Evolutionary conservation across 2,113 vertebrate genomes (phyloP).

Genomic region (Solenodon paradoxus): DNA sequence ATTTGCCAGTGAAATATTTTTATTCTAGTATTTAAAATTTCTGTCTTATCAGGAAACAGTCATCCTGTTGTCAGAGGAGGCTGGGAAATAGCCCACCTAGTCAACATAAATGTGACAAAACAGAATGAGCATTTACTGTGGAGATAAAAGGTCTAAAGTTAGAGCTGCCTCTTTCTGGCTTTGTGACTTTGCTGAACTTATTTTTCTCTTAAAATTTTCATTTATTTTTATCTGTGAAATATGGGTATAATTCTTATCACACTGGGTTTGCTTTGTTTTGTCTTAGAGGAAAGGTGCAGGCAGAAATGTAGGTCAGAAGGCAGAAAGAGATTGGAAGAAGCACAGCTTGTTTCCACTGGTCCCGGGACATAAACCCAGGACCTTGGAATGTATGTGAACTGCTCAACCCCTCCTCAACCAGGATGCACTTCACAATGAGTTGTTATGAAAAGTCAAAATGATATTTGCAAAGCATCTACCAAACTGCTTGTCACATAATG

Average conservation of each 20-base stretch:
- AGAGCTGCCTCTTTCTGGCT: not conserved
- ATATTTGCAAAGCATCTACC: not conserved
- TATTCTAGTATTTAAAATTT: not conserved
- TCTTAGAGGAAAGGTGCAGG: too few relatives aligned
- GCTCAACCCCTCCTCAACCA: too few relatives aligned
- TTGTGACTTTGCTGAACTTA: not conserved
- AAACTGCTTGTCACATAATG: not conserved
- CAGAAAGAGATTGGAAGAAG: too few relatives aligned
- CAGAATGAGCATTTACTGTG: not conserved
- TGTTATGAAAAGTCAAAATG: not conserved
- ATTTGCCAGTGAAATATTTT: not conserved
- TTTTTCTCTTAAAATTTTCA: not conserved
- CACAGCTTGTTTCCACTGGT: too few relatives aligned
- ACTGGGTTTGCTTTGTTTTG: too few relatives aligned
- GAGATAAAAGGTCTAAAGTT: not conserved
- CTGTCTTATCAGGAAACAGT: not conserved
- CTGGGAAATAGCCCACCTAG: not conserved
- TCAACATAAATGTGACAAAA: not conserved
- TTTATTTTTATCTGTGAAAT: not conserved
- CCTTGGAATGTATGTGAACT: too few relatives aligned
- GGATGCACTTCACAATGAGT: too few relatives aligned
- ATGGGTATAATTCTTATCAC: not conserved
- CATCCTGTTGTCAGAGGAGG: not conserved
- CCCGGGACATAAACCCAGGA: too few relatives aligned
- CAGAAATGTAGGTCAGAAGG: too few relatives aligned